Base-by-base conservation (phyloP, 2,888 invertebrate genomes). In the Drosophila monieri region DNA sequence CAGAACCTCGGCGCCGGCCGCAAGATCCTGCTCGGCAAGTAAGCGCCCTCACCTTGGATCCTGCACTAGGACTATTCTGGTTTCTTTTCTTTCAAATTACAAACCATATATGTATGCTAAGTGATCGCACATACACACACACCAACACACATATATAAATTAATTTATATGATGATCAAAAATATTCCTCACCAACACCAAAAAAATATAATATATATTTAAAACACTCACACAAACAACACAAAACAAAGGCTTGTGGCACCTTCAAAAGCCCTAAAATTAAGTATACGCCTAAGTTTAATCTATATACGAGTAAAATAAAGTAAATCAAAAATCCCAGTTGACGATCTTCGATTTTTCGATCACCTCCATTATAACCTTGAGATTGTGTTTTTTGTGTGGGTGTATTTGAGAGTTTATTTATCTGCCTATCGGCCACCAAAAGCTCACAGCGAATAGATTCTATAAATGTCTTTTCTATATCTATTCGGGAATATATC, bases 21-120 rank as follows among this genome's bases (percentile, higher is more conserved):
- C 90, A 97, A 97, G 92, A 97, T 97, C 93, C 94, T 97, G 90
- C 93, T 97, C 91, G 97, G 97, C 94, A 97, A 97, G 95, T 97
- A 94, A 94, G 78, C 56, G 51, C 43, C 15, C 1, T 8, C 21
- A 9, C 41, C 48, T 18, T 8, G 48, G 49, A 39, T 49, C 43
- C 37, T 32, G 49, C 23, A 47, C 25, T 43, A 64, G 58, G 53
- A 49, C 35, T 56, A 43, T 43, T 53, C 54, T 14, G 49, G 47
- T 41, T 49, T 53, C 60, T 76, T 55, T 62, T 69, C 58, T 55
- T 51, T 10, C 10, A 56, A 39, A 64, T 49, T 58, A 59, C 51
- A 35, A 35, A 35, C 35, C 35, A n/a, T 73, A 80, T 73, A 61
- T 71, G 60, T 80, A 80, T 77, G 49, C 60, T 69, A 69, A 44